phyloP scores from a whole-genome alignment of 2,888 invertebrate genomes.

The Heliconius cydno region DNA sequence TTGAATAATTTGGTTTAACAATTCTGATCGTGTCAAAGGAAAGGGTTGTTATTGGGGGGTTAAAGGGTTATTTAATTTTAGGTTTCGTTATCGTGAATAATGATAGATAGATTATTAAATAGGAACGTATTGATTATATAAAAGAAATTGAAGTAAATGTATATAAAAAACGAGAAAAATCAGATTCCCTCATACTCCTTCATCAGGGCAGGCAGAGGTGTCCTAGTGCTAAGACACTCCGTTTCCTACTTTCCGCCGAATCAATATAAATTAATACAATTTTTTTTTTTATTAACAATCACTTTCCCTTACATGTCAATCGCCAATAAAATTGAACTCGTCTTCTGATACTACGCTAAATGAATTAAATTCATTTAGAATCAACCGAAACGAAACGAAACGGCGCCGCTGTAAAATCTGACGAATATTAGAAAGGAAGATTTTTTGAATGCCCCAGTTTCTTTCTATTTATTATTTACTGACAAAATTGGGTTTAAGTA shows the following conservation, averaged over 20 bases:
- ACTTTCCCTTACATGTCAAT: slow-evolving; percentile 60
- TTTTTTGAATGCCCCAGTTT: slow-evolving; percentile 37
- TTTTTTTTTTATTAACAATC: slow-evolving; percentile 10
- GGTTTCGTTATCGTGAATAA: neutral
- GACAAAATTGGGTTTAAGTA: neutral
- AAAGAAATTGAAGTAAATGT: too few relatives aligned
- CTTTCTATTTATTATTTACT: slow-evolving; percentile 18
- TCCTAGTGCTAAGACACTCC: too few relatives aligned
- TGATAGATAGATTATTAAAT: neutral
- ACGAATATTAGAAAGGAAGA: slow-evolving; percentile 46
- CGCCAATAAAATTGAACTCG: slow-evolving; percentile 56
- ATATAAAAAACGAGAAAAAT: too few relatives aligned
- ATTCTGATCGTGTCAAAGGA: slow-evolving; percentile 1
- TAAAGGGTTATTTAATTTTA: neutral
- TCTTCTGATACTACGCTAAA: slow-evolving; percentile 53
- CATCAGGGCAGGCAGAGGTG: too few relatives aligned
- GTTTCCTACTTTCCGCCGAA: neutral
- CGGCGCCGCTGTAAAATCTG: slow-evolving; percentile 40
- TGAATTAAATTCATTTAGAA: slow-evolving; percentile 55
- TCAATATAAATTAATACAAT: neutral
- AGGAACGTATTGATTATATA: neutral
- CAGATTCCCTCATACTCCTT: too few relatives aligned
- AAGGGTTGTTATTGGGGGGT: neutral
- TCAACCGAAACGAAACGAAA: slow-evolving; percentile 58
- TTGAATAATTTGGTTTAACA: slow-evolving; percentile 22